Conservation (phyloP, 2,113 vertebrate genomes). For the Haliaeetus leucogaster region DNA sequence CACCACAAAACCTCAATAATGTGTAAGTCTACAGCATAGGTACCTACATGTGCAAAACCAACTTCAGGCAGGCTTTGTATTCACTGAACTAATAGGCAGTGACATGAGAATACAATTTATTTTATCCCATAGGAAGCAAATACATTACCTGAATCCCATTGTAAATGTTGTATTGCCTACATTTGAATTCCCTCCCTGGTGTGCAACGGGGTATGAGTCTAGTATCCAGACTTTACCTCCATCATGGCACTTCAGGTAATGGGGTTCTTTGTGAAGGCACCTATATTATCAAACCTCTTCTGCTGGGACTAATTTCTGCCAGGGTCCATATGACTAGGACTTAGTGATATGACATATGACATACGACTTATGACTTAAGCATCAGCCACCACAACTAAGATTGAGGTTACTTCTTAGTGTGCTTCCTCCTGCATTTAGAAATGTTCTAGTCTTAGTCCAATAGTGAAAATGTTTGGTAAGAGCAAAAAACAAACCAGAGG, state of each 20-base stretch:
- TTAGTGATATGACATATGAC: too few relatives aligned
- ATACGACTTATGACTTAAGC: too few relatives aligned
- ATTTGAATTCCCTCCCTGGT: neutral
- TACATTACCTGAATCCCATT: neutral
- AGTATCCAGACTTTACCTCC: neutral
- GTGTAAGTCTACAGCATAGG: neutral
- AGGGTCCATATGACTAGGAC: accelerated
- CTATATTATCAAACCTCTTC: neutral
- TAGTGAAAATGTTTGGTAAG: too few relatives aligned
- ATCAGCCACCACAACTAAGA: too few relatives aligned
- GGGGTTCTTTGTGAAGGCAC: neutral
- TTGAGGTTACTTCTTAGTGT: too few relatives aligned
- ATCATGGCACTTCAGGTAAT: neutral
- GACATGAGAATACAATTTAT: neutral
- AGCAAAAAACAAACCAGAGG: accelerated
- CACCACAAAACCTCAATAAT: neutral
- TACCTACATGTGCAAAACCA: neutral
- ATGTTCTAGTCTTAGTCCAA: too few relatives aligned
- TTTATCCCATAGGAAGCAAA: neutral
- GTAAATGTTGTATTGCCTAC: neutral
- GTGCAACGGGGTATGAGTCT: neutral
- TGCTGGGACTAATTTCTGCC: neutral
- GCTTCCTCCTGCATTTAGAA: too few relatives aligned
- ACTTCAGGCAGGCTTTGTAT: neutral
- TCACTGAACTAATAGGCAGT: neutral